These are phyloP conservation scores for Terrapene triunguis DNA, from an alignment of 2,113 vertebrate species.

Conservation along the genomic window DNA sequence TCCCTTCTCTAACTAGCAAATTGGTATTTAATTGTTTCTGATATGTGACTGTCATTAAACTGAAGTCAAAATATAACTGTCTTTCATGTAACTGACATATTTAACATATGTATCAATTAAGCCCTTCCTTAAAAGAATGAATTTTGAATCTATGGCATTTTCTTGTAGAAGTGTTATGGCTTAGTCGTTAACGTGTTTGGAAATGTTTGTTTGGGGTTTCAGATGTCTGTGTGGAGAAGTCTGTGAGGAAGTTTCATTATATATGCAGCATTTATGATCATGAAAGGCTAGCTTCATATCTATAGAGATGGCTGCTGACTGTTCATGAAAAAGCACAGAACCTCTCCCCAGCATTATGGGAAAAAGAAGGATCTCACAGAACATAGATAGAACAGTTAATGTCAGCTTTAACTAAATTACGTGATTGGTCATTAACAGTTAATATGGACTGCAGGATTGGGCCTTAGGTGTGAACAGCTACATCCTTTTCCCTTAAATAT, in stretches of 20 bases:
- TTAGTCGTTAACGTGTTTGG: neutral
- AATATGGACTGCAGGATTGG: neutral
- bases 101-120: neutral
- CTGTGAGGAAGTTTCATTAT: neutral
- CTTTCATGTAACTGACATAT: neutral
- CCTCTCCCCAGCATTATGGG: neutral
- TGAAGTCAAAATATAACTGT: neutral
- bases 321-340: neutral
- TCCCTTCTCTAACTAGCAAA: neutral
- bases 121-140: neutral
- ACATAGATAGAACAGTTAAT: neutral
- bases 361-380: neutral
- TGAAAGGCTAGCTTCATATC: neutral
- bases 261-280: neutral
- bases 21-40: neutral
- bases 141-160: neutral
- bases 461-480: neutral
- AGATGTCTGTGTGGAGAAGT: neutral
- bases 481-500: neutral
- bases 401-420: neutral
- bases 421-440: neutral
- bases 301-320: neutral
- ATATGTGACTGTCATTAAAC: fast-evolving
- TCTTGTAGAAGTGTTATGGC: neutral
- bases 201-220: neutral